Base-by-base conservation (phyloP, 2,113 vertebrate species). In the Xiphophorus maculatus region DNA sequence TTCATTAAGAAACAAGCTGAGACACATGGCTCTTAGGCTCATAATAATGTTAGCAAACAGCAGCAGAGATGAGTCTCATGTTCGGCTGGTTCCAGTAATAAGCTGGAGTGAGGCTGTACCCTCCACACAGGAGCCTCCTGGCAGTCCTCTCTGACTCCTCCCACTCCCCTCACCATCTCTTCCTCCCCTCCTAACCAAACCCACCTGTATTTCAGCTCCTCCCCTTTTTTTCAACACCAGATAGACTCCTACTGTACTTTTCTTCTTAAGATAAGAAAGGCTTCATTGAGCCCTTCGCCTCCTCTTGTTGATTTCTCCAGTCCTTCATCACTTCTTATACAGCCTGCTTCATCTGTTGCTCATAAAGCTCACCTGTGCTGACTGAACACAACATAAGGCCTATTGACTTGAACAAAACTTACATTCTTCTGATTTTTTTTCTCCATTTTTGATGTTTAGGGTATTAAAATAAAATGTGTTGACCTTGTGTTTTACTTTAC, bases 91-190 rank as follows among this genome's bases (percentile, higher is more conserved):
- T 63, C 40, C 63, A 62, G 84, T 25, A 58, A 25, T n/a, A 62
- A 35, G 63, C 51, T 58, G 65, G 4, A 35, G 0, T 2, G 51
- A 76, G 78, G 30, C 73, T 11, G 68, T 91, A 89, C 90, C 86
- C 19, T 91, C 82, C 93, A 90, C 63, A 82, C 92, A 93, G 83
- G 83, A 72, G 61, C 81, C 88, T 93, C 91, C 89, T 87, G 83
- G 78, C 81, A 93, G 92, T 60, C 90, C 91, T 80, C 76, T 63
- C 83, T 44, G 42, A 3, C 0, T 40, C 60, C 65, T 42, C 61
- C 74, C 6, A 0, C 54, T 28, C 63, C 5, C 1, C 66, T 62
- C 37, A 25, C 17, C 0, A 58, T 42, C 37, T 6, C 58, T 17
- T 30, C 29, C 1, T 13, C 29, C 30, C 17, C 19, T 32, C 71